Conservation (phyloP, 2,113 vertebrate species). For the Bufo bufo region DNA sequence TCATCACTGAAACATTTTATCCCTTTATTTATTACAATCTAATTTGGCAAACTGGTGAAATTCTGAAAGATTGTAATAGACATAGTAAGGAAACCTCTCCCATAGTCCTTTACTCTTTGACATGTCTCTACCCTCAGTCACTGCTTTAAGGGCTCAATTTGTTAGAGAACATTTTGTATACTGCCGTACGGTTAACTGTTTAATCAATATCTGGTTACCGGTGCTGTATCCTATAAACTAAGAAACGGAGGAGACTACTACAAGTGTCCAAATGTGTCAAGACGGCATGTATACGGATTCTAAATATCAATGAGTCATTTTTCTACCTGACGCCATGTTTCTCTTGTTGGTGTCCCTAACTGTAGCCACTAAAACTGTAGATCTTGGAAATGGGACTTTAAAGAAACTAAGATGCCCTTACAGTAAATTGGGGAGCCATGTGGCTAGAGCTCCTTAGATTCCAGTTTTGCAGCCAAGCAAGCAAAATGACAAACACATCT, state of each 20-base stretch:
- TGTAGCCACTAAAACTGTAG: no score
- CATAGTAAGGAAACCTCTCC: not conserved
- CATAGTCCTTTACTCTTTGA: not conserved
- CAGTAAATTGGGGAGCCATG: not conserved
- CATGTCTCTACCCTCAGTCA: not conserved
- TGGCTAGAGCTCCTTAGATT: not conserved
- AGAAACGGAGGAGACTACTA: not conserved
- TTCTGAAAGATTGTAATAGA: not conserved
- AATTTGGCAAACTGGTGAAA: not conserved
- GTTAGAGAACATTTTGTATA: not conserved
- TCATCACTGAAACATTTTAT: not conserved
- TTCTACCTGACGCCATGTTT: not conserved
- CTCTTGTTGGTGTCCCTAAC: not conserved
- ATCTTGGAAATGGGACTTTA: not conserved
- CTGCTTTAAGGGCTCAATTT: not conserved
- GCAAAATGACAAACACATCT: not conserved
- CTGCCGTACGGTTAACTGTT: not conserved
- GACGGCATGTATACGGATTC: not conserved
- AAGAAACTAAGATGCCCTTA: not conserved
- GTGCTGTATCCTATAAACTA: not conserved
- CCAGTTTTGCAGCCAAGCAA: not conserved
- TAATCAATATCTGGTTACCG: not conserved
- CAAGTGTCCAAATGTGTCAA: not conserved
- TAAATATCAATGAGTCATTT: not conserved
- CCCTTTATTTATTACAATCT: not conserved